Percentiles rank a stretch among this genome's conserved stretches.
These are phyloP conservation scores for Pocillopora grandis DNA, from an alignment of 92 coral and sea anemone genomes.

Conservation along the genomic window DNA sequence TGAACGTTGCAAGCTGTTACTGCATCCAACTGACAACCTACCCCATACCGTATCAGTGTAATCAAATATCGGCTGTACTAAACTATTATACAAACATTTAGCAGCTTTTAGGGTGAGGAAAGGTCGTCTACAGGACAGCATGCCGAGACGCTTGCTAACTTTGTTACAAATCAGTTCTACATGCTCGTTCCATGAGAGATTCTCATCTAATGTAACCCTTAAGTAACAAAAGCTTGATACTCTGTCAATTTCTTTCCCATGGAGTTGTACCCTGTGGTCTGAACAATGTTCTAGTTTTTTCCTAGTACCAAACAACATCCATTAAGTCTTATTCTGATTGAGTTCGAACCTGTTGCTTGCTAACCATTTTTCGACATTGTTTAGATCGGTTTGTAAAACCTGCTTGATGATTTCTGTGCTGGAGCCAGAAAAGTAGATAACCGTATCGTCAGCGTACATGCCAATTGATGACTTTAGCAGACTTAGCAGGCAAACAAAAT, in stretches of 20 bases:
- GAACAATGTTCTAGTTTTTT: background rate
- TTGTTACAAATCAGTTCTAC: conserved; percentile 1
- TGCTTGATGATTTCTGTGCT: too few species aligned
- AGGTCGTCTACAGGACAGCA: conserved; percentile 9
- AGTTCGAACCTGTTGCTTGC: too few species aligned
- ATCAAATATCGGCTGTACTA: background rate
- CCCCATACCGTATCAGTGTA: conserved; percentile 16
- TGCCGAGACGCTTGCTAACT: conserved; percentile 3
- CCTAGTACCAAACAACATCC: background rate
- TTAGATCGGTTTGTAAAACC: too few species aligned
- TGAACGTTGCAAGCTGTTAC: background rate
- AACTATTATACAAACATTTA: conserved; percentile 9
- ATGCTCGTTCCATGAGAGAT: background rate
- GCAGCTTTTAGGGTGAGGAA: conserved; percentile 16
- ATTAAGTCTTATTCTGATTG: too few species aligned
- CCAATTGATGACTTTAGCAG: too few species aligned
- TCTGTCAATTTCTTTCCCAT: background rate
- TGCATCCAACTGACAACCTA: background rate
- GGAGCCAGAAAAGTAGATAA: too few species aligned
- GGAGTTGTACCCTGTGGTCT: background rate
- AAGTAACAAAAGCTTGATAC: too few species aligned
- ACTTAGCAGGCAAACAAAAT: too few species aligned
- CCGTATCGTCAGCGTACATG: too few species aligned
- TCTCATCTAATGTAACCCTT: too few species aligned
- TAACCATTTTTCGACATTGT: too few species aligned